A percentile compares a stretch with the other conserved stretches of the same genome.
Conservation (phyloP, 2,888 invertebrate genomes). For the Aphidius colemani region DNA sequence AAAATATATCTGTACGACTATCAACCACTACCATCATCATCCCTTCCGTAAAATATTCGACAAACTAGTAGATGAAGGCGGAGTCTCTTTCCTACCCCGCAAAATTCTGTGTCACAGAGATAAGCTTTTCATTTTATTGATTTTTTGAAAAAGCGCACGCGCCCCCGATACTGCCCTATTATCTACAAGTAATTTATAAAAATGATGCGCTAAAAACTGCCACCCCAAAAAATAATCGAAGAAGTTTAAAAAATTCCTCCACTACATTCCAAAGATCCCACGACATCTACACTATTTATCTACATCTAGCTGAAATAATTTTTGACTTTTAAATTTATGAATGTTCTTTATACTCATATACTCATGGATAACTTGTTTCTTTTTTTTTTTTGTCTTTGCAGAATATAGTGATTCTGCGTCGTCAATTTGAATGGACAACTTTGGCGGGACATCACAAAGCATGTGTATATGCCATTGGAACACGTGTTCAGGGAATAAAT, state of each 20-base stretch:
- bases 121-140: slow-evolving; percentile 61
- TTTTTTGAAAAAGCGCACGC: slow-evolving; percentile 61
- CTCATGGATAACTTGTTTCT: slow-evolving; percentile 5
- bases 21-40: slow-evolving; percentile 38
- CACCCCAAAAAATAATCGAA: not conserved
- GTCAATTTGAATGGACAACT: slow-evolving; percentile 1
- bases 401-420: slow-evolving; percentile 2
- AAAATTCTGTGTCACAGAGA: slow-evolving; percentile 51
- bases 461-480: not conserved
- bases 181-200: slow-evolving; percentile 45
- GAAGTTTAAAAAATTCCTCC: too few relatives aligned
- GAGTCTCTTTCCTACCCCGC: slow-evolving; percentile 51
- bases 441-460: slow-evolving; percentile 9
- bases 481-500: slow-evolving; percentile 26
- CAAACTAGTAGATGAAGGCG: slow-evolving; percentile 58
- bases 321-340: not conserved
- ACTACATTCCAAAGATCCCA: too few relatives aligned
- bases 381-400: not conserved
- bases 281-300: too few relatives aligned
- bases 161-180: slow-evolving; percentile 54
- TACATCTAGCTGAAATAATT: not conserved
- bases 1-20: slow-evolving; percentile 49
- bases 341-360: not conserved
- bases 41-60: slow-evolving; percentile 24
- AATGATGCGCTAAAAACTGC: not conserved